These are phyloP conservation scores for Siniperca undulata DNA, from an alignment of 2,797 vertebrate species.

Conservation along the genomic window DNA sequence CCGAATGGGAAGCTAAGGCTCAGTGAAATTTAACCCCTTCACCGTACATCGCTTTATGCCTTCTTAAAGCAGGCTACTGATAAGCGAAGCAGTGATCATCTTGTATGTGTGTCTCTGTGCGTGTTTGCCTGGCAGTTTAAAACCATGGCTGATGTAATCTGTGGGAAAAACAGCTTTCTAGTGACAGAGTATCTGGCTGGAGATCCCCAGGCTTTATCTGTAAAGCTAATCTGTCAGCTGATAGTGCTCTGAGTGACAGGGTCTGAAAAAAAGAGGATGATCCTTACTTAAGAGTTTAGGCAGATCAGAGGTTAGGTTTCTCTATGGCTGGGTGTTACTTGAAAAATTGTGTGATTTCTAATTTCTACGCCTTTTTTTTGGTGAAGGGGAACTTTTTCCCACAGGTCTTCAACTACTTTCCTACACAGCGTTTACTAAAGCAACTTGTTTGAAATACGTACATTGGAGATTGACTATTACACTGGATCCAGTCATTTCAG, in stretches of 20 bases:
- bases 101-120: slow-evolving; percentile 40
- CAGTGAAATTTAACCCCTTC: slow-evolving; percentile 68
- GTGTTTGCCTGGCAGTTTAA: slow-evolving; percentile 53
- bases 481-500: slow-evolving; percentile 12
- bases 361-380: slow-evolving; percentile 15
- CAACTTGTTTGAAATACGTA: background rate
- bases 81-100: slow-evolving; percentile 49
- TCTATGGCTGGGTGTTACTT: slow-evolving; percentile 29
- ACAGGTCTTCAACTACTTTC: background rate
- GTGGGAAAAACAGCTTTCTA: slow-evolving; percentile 69
- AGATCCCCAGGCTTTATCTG: slow-evolving; percentile 76
- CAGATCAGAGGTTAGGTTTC: slow-evolving; percentile 58
- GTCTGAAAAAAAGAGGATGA: slow-evolving; percentile 64
- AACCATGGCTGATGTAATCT: slow-evolving; percentile 75
- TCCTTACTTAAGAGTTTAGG: slow-evolving; percentile 64
- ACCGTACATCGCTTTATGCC: slow-evolving; percentile 20
- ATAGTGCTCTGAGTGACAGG: slow-evolving; percentile 64
- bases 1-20: slow-evolving; percentile 58
- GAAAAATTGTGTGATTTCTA: slow-evolving; percentile 22
- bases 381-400: slow-evolving; percentile 10
- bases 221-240: slow-evolving; percentile 71
- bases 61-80: slow-evolving; percentile 37
- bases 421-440: slow-evolving; percentile 21
- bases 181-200: slow-evolving; percentile 69
- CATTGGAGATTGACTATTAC: background rate